Base-by-base conservation (phyloP, 2,888 invertebrate genomes). In the Stomorhina lunata region DNA sequence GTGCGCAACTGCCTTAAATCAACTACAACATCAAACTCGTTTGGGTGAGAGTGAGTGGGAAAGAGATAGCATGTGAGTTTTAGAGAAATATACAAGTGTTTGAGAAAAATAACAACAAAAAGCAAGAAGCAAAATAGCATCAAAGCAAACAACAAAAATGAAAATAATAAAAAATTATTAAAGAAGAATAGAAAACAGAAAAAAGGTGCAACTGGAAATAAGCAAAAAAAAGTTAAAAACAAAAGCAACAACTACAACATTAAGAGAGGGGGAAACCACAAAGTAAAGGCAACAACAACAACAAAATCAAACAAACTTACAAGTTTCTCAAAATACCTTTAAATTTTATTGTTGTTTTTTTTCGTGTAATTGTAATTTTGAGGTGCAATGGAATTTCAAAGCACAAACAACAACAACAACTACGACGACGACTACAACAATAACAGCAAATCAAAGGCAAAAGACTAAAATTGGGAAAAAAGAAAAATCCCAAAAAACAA, bases 361-460 rank as follows among this genome's bases (percentile, higher is more conserved):
- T n/a, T n/a, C n/a, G n/a, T n/a, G n/a, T n/a, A n/a, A n/a, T n/a
- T n/a, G n/a, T 15, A 6, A 55, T 43, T 59, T 61, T 3, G 27
- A 76, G 68, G 50, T 83, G 81, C 68, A 83, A 81, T 83, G 80
- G 80, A 83, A 83, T 80, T 77, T 68, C 50, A 73, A 61, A 59
- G 72, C 25, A 61, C 77, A 63, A n/a, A 1, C 15, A 43, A n/a
- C 15, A 69, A 25, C 73, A 81, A 81, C 69, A 81, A 78, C 27
- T 71, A 61, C 57, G 75, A 59, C 57, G 27, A 27, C 53, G 9
- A 53, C 17, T 43, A 9, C 72, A 45, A 50, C 66, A 57, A 40
- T 59, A 55, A 43, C 48, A 15, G n/a, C 34, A 65, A 53, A 55
- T 69, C 37, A 59, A 79, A 69, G 45, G 65, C 17, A 50, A 80